A percentile compares a stretch with the other conserved stretches of the same genome.
phyloP scores from a whole-genome alignment of 2,797 vertebrate genomes.

The Gambelia wislizenii region DNA sequence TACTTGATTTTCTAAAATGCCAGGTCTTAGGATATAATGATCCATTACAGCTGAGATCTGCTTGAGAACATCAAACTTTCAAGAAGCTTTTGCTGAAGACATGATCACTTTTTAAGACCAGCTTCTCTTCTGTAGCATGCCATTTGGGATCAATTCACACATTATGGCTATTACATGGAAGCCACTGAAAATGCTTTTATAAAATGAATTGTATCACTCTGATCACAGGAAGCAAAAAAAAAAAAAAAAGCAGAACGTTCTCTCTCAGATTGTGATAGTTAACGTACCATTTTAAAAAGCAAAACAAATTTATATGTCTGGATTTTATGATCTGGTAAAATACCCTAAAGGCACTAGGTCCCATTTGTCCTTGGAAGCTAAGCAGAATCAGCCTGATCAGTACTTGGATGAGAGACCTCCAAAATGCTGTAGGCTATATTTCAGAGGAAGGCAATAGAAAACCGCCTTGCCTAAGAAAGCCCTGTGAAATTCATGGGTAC shows the following conservation, averaged over 20 bases:
- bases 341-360: no score
- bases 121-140: background rate
- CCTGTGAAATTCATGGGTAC: no score
- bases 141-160: background rate
- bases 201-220: background rate
- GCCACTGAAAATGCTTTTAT: slow-evolving; percentile 8
- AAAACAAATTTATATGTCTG: background rate
- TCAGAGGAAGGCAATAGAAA: no score
- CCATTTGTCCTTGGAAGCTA: no score
- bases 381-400: no score
- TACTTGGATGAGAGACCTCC: no score
- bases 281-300: background rate
- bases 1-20: rapidly evolving
- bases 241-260: no score
- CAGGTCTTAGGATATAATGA: background rate
- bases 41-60: background rate
- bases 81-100: background rate
- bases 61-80: background rate
- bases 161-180: background rate
- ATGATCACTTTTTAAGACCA: background rate
- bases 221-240: background rate
- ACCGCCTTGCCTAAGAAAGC: no score
- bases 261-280: background rate
- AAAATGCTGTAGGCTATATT: no score
- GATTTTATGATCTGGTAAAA: background rate